phyloP scores from a whole-genome alignment of 2,888 invertebrate species.

The Himalopsyche kuldschensis region DNA sequence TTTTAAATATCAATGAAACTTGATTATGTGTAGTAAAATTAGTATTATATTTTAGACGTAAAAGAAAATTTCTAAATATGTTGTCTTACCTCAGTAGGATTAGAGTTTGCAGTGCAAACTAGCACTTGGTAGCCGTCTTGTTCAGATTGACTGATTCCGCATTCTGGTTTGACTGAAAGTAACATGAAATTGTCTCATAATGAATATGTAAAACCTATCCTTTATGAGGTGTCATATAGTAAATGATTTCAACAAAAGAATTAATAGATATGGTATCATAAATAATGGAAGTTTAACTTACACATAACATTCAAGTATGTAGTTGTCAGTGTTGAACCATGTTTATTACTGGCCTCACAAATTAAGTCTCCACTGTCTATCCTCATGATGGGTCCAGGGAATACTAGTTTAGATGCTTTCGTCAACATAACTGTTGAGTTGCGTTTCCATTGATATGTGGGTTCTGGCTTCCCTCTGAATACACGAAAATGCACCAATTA shows the following conservation, averaged over 20 bases:
- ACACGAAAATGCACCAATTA: neutral
- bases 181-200: slow-evolving; percentile 11
- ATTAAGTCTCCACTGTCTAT: slow-evolving; percentile 75
- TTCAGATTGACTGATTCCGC: slow-evolving; percentile 66
- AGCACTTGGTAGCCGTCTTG: slow-evolving; percentile 67
- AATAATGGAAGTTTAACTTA: slow-evolving; percentile 60
- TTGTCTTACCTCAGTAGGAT: slow-evolving; percentile 62
- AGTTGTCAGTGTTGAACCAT: slow-evolving; percentile 71
- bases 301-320: slow-evolving; percentile 81
- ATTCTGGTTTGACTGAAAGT: slow-evolving; percentile 71
- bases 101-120: slow-evolving; percentile 71
- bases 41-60: too few species aligned
- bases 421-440: slow-evolving; percentile 51
- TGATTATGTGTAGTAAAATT: too few species aligned
- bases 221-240: too few species aligned
- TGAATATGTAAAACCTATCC: too few species aligned
- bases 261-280: slow-evolving; percentile 41
- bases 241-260: slow-evolving; percentile 45
- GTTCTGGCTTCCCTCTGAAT: slow-evolving; percentile 67
- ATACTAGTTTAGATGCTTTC: slow-evolving; percentile 50
- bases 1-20: too few species aligned
- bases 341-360: slow-evolving; percentile 78
- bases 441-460: slow-evolving; percentile 73
- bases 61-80: too few species aligned
- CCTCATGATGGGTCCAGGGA: slow-evolving; percentile 55